Evolutionary conservation across 2,888 invertebrate genomes (phyloP).

Genomic region (Entomobrya multifasciata): DNA sequence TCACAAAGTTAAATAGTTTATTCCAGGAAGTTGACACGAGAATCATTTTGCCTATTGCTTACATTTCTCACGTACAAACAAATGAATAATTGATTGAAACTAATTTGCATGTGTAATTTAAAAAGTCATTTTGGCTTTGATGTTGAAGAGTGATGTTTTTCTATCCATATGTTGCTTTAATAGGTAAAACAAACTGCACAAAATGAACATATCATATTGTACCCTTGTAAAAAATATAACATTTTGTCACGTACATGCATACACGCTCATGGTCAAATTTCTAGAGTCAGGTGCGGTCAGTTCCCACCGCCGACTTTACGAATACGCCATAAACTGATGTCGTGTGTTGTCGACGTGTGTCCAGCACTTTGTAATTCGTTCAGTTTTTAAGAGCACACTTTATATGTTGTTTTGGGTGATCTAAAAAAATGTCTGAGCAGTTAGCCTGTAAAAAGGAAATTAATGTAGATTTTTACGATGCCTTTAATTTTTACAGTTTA

Average conservation of each 20-base stretch:
- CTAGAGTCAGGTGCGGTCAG: conserved; percentile 5
- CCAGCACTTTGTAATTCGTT: conserved; percentile 10
- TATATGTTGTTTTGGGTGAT: conserved; percentile 15
- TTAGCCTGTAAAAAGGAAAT: conserved; percentile 20
- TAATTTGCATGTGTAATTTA: conserved; percentile 73
- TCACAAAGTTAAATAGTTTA: neutral
- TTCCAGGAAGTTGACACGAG: neutral
- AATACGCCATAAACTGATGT: too few relatives aligned
- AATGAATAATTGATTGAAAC: conserved; percentile 77
- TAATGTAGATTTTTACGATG: conserved; percentile 45
- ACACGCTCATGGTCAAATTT: conserved; percentile 2
- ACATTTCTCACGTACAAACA: neutral
- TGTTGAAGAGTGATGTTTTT: neutral
- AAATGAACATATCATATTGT: neutral
- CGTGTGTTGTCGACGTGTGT: neutral
- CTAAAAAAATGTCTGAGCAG: neutral
- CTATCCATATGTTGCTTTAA: neutral
- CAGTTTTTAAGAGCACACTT: neutral
- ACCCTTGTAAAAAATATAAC: neutral
- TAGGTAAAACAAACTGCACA: conserved; percentile 7
- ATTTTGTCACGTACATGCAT: conserved; percentile 42
- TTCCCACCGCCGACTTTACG: too few relatives aligned
- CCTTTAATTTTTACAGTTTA: conserved; percentile 24
- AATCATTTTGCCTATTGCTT: neutral
- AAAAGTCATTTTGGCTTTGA: conserved; percentile 1